A percentile compares a stretch with the other conserved stretches of the same genome.
phyloP scores from a whole-genome alignment of 2,888 invertebrate species.

The Carcina quercana region DNA sequence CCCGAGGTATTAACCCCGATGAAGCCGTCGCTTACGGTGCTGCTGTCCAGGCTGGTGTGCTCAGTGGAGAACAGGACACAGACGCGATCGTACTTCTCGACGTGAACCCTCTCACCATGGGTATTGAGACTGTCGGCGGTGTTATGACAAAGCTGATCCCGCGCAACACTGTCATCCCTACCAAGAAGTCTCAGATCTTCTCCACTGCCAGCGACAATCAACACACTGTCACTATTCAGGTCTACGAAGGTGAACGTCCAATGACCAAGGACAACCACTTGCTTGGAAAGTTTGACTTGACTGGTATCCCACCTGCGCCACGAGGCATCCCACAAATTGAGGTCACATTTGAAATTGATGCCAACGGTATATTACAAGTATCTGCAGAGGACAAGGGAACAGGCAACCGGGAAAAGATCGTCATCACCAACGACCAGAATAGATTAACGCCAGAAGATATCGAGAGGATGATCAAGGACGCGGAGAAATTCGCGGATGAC shows the following conservation, averaged over 20 bases:
- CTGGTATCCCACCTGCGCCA: conserved; percentile 96
- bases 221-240: conserved; percentile 98
- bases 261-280: conserved; percentile 99
- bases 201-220: conserved; percentile 99
- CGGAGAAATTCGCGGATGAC: conserved; percentile 98
- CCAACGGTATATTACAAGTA: conserved; percentile 95
- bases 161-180: conserved; percentile 98
- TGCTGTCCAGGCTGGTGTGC: conserved; percentile 98
- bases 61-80: conserved; percentile 97
- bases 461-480: conserved; percentile 99
- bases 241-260: conserved; percentile 98
- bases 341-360: conserved; percentile 95
- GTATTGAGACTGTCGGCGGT: conserved; percentile 99
- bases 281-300: conserved; percentile 98
- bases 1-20: conserved; percentile 98
- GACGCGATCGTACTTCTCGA: conserved; percentile 97
- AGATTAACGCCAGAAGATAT: conserved; percentile 98
- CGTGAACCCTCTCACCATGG: conserved; percentile 98
- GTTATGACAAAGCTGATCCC: conserved; percentile 99
- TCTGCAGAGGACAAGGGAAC: conserved; percentile 99
- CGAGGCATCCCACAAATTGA: conserved; percentile 96
- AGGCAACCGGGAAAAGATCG: conserved; percentile 98
- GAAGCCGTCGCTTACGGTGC: conserved; percentile 99
- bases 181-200: conserved; percentile 99
- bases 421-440: conserved; percentile 99